Conservation (phyloP, 2,797 vertebrate genomes). For the Acanthurus lineatus region DNA sequence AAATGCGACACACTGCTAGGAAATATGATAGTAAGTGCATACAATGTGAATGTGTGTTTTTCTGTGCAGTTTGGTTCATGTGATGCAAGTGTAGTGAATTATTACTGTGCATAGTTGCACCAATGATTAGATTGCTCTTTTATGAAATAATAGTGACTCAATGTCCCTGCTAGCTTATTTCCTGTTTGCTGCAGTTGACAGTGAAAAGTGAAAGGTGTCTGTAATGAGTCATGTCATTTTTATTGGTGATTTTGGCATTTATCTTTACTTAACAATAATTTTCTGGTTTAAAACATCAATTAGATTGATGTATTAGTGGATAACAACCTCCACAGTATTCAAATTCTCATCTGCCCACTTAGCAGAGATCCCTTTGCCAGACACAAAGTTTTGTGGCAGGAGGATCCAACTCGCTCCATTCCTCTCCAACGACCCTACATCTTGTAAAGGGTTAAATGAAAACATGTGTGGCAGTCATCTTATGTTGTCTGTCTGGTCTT, state of each 20-base stretch:
- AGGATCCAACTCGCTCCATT: conserved; percentile 20
- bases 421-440: conserved; percentile 38
- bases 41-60: not conserved
- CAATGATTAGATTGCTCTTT: not conserved
- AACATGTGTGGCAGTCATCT: conserved; percentile 70
- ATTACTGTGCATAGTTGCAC: not conserved
- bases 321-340: not conserved
- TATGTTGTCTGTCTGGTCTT: conserved; percentile 64
- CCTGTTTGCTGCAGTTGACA: not conserved
- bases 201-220: not conserved
- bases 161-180: not conserved
- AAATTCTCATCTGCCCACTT: not conserved
- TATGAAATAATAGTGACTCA: not conserved
- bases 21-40: not conserved
- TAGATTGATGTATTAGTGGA: not conserved
- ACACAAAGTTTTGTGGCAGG: not conserved
- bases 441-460: conserved; percentile 78
- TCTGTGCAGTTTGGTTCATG: not conserved
- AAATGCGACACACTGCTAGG: not conserved
- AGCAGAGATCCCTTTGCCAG: not conserved
- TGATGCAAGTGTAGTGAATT: not conserved
- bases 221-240: not conserved
- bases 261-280: not conserved
- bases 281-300: not conserved
- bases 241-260: not conserved